phyloP scores from a whole-genome alignment of 2,797 vertebrate genomes.

The Semotilus atromaculatus region DNA sequence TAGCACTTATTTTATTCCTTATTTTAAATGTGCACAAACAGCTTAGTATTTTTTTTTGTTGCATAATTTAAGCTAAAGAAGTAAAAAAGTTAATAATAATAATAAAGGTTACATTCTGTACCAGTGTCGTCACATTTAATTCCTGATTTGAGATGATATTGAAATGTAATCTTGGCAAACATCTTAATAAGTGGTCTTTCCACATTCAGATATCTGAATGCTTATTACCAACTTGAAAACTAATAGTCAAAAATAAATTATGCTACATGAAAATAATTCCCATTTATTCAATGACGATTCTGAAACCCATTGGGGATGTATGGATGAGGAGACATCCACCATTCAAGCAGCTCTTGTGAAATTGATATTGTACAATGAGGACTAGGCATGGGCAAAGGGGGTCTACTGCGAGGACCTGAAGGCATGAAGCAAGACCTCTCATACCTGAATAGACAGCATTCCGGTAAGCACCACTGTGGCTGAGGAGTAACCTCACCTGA shows the following conservation, averaged over 20 bases:
- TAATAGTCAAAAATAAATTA: background rate
- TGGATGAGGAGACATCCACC: background rate
- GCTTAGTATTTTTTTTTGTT: background rate
- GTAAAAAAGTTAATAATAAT: no score
- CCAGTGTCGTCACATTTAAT: background rate
- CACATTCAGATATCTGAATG: background rate
- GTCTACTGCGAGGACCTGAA: background rate
- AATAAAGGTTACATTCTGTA: background rate
- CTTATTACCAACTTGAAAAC: background rate
- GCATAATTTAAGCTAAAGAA: background rate
- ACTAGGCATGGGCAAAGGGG: background rate
- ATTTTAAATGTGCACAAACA: background rate
- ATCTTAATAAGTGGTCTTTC: background rate
- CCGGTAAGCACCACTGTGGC: conserved; percentile 15
- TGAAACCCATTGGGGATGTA: background rate
- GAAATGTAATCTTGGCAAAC: background rate
- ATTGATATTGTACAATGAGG: background rate
- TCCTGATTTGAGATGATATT: background rate
- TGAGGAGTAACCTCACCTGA: conserved; percentile 51
- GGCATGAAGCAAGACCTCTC: conserved; percentile 17
- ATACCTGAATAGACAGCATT: conserved; percentile 25
- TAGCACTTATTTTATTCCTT: no score
- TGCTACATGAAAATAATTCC: background rate
- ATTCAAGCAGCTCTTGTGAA: background rate
- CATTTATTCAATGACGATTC: background rate